Conservation (phyloP, 1,140 invertebrate species). For the Spodoptera frugiperda region DNA sequence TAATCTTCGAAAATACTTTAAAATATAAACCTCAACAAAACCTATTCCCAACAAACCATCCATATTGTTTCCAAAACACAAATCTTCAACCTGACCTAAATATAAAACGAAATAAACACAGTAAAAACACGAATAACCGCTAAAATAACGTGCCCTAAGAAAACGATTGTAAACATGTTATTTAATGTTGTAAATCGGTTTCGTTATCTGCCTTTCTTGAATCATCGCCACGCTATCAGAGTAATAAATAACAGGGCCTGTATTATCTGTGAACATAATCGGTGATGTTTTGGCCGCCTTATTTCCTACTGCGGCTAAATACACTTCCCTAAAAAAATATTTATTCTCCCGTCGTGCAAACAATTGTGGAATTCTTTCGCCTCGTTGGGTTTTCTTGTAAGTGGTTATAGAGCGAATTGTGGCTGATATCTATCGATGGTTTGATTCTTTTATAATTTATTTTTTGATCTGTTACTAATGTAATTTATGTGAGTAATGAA, state of each 20-base stretch:
- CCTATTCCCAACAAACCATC: neutral
- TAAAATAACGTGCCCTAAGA: conserved; percentile 38
- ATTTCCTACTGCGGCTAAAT: conserved; percentile 65
- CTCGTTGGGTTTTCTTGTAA: conserved; percentile 48
- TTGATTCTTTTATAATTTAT: neutral
- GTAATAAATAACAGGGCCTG: conserved; percentile 65
- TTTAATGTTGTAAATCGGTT: conserved; percentile 60
- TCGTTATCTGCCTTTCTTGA: conserved; percentile 71
- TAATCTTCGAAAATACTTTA: too few species aligned
- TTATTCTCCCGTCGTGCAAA: conserved; percentile 53
- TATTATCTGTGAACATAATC: conserved; percentile 75
- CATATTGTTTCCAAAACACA: neutral
- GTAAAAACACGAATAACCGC: conserved; percentile 19
- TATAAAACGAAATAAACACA: conserved; percentile 22
- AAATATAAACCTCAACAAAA: too few species aligned
- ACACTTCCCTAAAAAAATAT: conserved; percentile 65
- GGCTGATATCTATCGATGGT: conserved; percentile 4
- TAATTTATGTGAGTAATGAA: too few species aligned
- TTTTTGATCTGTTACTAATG: too few species aligned
- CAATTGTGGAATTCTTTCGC: conserved; percentile 47
- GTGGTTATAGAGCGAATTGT: conserved; percentile 30
- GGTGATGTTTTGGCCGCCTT: conserved; percentile 65
- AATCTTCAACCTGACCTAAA: conserved; percentile 27
- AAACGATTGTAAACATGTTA: conserved; percentile 56
- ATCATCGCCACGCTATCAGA: conserved; percentile 69